These are phyloP conservation scores for Stenoptilia bipunctidactyla DNA, from an alignment of 2,888 invertebrate genomes.

Conservation along the genomic window DNA sequence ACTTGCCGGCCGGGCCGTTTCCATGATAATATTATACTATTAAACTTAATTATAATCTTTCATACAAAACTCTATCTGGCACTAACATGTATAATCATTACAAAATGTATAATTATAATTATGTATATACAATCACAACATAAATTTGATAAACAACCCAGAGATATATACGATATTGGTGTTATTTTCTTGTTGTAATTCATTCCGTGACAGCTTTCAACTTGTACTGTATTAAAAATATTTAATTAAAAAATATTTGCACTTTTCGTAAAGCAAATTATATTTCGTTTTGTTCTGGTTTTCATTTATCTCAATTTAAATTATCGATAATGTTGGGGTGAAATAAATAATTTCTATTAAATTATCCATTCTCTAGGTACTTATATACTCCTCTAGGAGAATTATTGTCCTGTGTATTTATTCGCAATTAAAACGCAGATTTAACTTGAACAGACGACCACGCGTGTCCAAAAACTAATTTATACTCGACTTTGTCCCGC, in stretches of 20 bases:
- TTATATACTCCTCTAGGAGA: too few relatives aligned
- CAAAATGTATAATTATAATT: constrained; percentile 64
- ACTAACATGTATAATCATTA: constrained; percentile 68
- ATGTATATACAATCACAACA: constrained; percentile 68
- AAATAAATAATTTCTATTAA: too few relatives aligned
- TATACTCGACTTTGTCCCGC: neutral
- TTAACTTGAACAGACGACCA: too few relatives aligned
- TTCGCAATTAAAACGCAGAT: too few relatives aligned
- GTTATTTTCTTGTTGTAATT: constrained; percentile 28
- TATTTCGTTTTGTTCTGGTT: constrained; percentile 25
- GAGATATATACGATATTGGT: constrained; percentile 47
- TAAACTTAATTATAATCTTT: constrained; percentile 40
- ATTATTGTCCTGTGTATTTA: too few relatives aligned
- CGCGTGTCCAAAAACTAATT: too few relatives aligned
- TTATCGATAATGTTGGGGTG: too few relatives aligned
- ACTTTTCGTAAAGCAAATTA: constrained; percentile 25
- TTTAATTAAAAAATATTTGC: constrained; percentile 35
- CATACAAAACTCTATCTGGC: constrained; percentile 68
- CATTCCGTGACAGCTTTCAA: constrained; percentile 22
- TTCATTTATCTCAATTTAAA: constrained; percentile 6
- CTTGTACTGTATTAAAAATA: constrained; percentile 34
- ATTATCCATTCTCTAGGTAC: too few relatives aligned
- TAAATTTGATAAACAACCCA: constrained; percentile 68
- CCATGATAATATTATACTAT: too few relatives aligned
- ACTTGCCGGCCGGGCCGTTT: too few relatives aligned